phyloP scores from a whole-genome alignment of 2,113 vertebrate species.

The Grammomys dolichurus region DNA sequence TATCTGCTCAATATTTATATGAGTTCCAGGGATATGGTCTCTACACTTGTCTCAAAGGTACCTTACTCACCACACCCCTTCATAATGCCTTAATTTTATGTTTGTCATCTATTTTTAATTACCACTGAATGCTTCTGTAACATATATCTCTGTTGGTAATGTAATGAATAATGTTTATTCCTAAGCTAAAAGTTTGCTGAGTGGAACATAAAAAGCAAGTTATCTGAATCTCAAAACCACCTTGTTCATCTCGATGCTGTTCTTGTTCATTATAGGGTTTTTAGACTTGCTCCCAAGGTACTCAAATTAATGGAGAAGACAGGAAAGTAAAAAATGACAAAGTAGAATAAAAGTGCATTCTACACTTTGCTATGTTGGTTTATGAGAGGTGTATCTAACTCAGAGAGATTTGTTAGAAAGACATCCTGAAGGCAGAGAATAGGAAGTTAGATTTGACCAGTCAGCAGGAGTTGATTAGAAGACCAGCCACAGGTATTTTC shows the following conservation, averaged over 20 bases:
- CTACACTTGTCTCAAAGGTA: background rate
- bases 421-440: background rate
- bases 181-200: background rate
- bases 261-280: background rate
- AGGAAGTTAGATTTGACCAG: background rate
- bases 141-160: background rate
- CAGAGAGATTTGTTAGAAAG: background rate
- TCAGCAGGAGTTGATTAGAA: background rate
- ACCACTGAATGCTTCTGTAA: background rate
- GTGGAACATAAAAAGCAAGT: background rate
- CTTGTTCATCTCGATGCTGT: background rate
- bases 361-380: background rate
- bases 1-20: background rate
- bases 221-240: background rate
- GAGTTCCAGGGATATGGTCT: background rate
- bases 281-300: background rate
- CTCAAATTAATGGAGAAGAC: background rate
- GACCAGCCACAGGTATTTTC: background rate
- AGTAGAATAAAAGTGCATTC: background rate
- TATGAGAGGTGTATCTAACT: background rate
- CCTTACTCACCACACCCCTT: background rate
- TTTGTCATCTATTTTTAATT: background rate
- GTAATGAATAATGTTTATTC: background rate
- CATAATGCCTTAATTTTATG: background rate
- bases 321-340: background rate